These are phyloP conservation scores for Urophycis tenuis DNA, from an alignment of 2,797 vertebrate genomes.

Conservation along the genomic window DNA sequence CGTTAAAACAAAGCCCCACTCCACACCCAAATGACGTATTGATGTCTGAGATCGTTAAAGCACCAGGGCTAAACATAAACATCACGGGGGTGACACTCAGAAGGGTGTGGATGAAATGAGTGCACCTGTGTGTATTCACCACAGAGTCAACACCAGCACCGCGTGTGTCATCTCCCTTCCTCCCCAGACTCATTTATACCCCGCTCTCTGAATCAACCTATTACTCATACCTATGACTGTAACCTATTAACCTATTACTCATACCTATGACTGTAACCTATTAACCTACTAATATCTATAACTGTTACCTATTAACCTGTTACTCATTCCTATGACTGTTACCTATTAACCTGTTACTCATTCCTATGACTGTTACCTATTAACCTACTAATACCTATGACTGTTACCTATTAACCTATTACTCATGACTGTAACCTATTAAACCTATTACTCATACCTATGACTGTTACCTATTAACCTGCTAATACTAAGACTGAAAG, in stretches of 20 bases:
- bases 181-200: neutral
- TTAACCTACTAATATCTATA: too few species aligned
- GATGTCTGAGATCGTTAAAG: neutral
- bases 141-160: neutral
- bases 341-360: too few species aligned
- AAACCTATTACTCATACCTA: slow-evolving; percentile 49
- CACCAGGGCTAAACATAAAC: neutral
- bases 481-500: too few species aligned
- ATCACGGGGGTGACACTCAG: neutral
- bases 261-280: too few species aligned
- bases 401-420: too few species aligned
- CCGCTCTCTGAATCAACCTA: slow-evolving; percentile 39
- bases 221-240: slow-evolving; percentile 44
- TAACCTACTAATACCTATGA: too few species aligned
- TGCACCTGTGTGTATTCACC: neutral
- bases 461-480: too few species aligned
- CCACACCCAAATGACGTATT: neutral
- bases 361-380: too few species aligned
- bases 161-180: neutral
- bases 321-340: too few species aligned
- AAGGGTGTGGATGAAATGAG: neutral
- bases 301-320: too few species aligned
- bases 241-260: slow-evolving; percentile 51
- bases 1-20: neutral
- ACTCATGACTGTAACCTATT: too few species aligned